Evolutionary conservation across 1,140 invertebrate species (phyloP).

Genomic region (Grapholita molesta): DNA sequence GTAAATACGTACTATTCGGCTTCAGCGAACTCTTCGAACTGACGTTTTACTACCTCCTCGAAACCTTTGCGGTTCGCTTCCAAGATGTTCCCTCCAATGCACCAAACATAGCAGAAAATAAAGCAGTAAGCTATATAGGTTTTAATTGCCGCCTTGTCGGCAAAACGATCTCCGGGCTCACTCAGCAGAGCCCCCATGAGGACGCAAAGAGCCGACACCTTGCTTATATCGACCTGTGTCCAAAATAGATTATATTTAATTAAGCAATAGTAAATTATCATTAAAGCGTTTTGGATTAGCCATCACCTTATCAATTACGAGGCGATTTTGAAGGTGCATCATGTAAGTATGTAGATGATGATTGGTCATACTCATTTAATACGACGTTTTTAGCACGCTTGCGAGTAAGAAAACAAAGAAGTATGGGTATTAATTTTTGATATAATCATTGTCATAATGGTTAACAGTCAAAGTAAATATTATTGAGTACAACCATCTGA

Average conservation of each 20-base stretch:
- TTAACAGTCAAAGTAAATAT: no score
- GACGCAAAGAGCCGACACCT: constrained; percentile 85
- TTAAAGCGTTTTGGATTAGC: no score
- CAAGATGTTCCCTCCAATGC: constrained; percentile 88
- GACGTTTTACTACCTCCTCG: constrained; percentile 82
- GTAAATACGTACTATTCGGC: constrained; percentile 72
- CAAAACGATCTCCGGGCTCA: constrained; percentile 73
- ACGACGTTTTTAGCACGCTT: no score
- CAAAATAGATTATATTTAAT: constrained; percentile 16
- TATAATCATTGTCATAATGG: no score
- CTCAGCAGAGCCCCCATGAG: constrained; percentile 84
- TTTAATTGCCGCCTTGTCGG: constrained; percentile 79
- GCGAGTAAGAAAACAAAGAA: no score
- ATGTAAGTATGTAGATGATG: no score
- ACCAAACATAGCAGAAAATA: constrained; percentile 89
- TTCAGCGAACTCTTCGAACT: constrained; percentile 84
- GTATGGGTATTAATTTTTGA: no score
- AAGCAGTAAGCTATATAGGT: constrained; percentile 85
- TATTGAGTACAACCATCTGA: no score
- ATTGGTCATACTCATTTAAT: no score
- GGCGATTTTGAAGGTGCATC: no score
- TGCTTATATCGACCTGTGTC: constrained; percentile 88
- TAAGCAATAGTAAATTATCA: no score
- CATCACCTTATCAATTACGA: no score
- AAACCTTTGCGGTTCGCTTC: constrained; percentile 84